Percentiles rank a stretch among this genome's conserved stretches.
These are phyloP conservation scores for Cryptoprocta ferox DNA, from an alignment of 2,797 vertebrate species.

Conservation along the genomic window DNA sequence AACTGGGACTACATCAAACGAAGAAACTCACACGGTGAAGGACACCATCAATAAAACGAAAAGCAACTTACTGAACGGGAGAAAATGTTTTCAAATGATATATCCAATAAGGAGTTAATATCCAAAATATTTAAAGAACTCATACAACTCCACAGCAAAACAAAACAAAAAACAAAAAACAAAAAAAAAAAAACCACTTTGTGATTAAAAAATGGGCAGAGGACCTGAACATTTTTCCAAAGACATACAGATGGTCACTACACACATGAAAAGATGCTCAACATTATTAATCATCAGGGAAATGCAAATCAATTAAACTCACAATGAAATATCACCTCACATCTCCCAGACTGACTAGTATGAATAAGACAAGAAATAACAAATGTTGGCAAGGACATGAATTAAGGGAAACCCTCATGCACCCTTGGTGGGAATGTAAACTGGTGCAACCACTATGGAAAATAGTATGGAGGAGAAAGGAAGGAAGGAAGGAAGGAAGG, in stretches of 20 bases:
- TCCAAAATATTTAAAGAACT: not conserved
- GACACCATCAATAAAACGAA: not conserved
- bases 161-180: no score
- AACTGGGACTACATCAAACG: not conserved
- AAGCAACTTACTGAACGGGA: not conserved
- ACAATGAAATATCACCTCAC: not conserved
- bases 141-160: not conserved
- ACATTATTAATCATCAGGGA: not conserved
- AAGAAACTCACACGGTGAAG: not conserved
- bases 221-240: not conserved
- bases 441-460: not conserved
- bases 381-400: not conserved
- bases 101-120: not conserved
- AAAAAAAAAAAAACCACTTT: no score
- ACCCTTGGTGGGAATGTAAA: not conserved
- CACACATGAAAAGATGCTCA: not conserved
- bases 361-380: not conserved
- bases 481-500: no score
- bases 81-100: not conserved
- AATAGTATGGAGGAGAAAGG: not conserved
- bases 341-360: not conserved
- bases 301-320: not conserved
- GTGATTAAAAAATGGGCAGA: not conserved
- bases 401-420: not conserved
- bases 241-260: not conserved